These are phyloP conservation scores for Leptobrachium leishanense DNA, from an alignment of 2,113 vertebrate species.

Conservation along the genomic window DNA sequence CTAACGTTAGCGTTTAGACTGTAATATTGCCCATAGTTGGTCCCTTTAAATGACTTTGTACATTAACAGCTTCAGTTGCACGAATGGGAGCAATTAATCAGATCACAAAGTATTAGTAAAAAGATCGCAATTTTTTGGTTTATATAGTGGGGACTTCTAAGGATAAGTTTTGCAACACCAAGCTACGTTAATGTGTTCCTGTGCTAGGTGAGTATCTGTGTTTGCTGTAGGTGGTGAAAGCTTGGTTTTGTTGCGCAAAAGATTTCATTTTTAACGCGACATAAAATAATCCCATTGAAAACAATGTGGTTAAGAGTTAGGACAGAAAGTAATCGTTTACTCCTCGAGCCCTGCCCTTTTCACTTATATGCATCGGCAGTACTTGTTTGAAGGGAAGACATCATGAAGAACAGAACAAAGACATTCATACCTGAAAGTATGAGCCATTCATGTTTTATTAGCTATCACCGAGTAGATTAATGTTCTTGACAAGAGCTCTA, in stretches of 20 bases:
- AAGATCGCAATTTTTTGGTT: no score
- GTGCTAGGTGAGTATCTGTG: background rate
- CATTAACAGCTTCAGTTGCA: no score
- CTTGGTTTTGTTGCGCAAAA: background rate
- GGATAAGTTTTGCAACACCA: no score
- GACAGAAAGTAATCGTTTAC: constrained; percentile 16
- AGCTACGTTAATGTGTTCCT: background rate
- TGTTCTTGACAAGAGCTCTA: background rate
- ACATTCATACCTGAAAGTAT: background rate
- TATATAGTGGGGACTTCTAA: no score
- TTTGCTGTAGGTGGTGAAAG: constrained; percentile 26
- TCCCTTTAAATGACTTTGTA: no score
- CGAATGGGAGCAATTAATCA: no score
- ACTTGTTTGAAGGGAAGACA: background rate
- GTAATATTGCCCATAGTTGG: no score
- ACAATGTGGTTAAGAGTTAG: constrained; percentile 8
- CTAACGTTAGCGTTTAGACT: no score
- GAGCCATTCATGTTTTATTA: background rate
- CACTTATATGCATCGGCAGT: constrained; percentile 7
- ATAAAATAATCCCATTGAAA: constrained; percentile 4
- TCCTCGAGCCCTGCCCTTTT: constrained; percentile 14
- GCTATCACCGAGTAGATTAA: background rate
- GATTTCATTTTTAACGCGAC: constrained; percentile 7
- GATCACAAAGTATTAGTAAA: no score
- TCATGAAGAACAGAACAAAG: background rate